These are phyloP conservation scores for Drosophila malerkotliana DNA, from an alignment of 1,140 invertebrate species.

Conservation along the genomic window DNA sequence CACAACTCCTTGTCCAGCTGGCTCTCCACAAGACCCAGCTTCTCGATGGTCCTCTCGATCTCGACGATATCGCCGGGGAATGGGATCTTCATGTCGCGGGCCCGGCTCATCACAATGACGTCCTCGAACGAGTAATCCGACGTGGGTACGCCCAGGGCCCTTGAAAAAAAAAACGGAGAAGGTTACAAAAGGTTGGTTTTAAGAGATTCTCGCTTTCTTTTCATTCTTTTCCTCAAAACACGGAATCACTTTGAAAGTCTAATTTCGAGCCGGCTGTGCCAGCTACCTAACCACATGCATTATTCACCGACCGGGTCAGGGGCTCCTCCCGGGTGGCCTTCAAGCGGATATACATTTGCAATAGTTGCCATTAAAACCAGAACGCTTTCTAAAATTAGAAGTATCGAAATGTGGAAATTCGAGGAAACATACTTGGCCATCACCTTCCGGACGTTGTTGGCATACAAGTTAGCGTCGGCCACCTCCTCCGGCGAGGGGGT, in stretches of 20 bases:
- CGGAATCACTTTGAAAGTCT: background rate
- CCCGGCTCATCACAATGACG: constrained; percentile 92
- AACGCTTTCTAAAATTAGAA: background rate
- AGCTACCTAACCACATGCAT: background rate
- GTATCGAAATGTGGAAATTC: background rate
- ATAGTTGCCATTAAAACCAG: background rate
- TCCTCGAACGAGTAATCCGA: constrained; percentile 97
- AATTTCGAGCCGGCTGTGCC: background rate
- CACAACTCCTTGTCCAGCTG: constrained; percentile 58
- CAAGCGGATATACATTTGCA: background rate
- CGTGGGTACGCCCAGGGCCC: constrained; percentile 91
- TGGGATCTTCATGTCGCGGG: constrained; percentile 92
- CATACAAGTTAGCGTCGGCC: constrained; percentile 94
- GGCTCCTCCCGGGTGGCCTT: background rate
- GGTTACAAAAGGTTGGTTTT: background rate
- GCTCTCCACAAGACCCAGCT: constrained; percentile 84
- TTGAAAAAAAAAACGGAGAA: constrained; percentile 75
- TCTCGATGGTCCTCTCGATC: constrained; percentile 89
- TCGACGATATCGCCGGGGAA: constrained; percentile 90
- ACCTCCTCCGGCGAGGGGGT: constrained; percentile 94
- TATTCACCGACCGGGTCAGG: background rate
- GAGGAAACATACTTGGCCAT: constrained; percentile 92
- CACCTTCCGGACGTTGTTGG: constrained; percentile 93
- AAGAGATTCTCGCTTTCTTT: background rate
- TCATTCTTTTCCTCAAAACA: background rate